Conservation (phyloP, 2,797 vertebrate species). For the Phataginus tetradactyla region DNA sequence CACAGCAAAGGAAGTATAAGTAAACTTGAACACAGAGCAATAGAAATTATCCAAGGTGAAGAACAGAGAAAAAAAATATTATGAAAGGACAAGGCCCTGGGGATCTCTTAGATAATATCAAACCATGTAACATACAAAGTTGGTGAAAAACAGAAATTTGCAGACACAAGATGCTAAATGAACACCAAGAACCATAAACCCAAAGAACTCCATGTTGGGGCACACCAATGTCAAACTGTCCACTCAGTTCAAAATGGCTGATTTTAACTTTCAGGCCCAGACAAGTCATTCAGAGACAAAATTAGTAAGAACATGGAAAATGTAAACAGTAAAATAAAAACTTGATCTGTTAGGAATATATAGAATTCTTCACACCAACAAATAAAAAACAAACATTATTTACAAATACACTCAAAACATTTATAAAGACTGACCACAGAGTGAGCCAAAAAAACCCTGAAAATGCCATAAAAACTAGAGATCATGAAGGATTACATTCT, state of each 20-base stretch:
- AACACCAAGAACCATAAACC: slow-evolving; percentile 2
- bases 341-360: background rate
- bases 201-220: background rate
- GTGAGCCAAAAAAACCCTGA: background rate
- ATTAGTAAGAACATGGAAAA: background rate
- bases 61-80: background rate
- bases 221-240: background rate
- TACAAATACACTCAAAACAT: background rate
- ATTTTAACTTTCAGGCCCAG: background rate
- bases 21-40: background rate
- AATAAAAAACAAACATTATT: background rate
- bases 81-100: background rate
- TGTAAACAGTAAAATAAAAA: background rate
- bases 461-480: background rate
- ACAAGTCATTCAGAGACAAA: background rate
- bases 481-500: background rate
- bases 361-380: background rate
- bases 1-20: background rate
- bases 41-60: background rate
- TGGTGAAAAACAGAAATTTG: slow-evolving; percentile 1
- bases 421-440: background rate
- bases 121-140: background rate
- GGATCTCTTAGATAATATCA: background rate
- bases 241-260: background rate
- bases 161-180: background rate